Conservation (phyloP, 2,888 invertebrate species). For the Bombyx huttoni region DNA sequence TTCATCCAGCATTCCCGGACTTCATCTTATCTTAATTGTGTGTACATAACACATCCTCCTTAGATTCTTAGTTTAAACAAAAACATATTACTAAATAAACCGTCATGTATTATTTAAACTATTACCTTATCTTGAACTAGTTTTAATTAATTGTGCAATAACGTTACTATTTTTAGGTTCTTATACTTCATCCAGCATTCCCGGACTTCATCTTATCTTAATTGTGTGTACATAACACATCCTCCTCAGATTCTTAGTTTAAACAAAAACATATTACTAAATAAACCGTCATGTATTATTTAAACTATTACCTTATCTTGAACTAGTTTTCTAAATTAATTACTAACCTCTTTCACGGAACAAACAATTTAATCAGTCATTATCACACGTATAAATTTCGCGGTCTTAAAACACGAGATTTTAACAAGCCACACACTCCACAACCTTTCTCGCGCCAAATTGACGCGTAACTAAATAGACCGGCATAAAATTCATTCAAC, state of each 20-base stretch:
- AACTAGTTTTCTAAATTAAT: not conserved
- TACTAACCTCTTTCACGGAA: slow-evolving; percentile 3
- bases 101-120: too few relatives aligned
- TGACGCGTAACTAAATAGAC: slow-evolving; percentile 69
- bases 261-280: not conserved
- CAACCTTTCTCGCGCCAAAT: slow-evolving; percentile 66
- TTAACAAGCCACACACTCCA: slow-evolving; percentile 8
- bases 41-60: not conserved
- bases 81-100: not conserved
- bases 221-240: not conserved
- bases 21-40: not conserved
- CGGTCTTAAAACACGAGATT: slow-evolving; percentile 31
- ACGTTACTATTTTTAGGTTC: too few relatives aligned
- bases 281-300: not conserved
- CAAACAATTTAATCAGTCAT: slow-evolving; percentile 11
- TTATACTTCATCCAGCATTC: slow-evolving; percentile 7
- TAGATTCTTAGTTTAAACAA: not conserved
- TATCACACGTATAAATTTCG: slow-evolving; percentile 26
- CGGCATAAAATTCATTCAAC: slow-evolving; percentile 70
- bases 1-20: slow-evolving; percentile 8
- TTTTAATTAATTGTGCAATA: not conserved
- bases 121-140: too few relatives aligned
- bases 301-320: too few relatives aligned
- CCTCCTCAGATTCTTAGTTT: not conserved
- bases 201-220: slow-evolving; percentile 1